Evolutionary conservation across 1,140 invertebrate species (phyloP).

Genomic region (Scaptomyza pallida): DNA sequence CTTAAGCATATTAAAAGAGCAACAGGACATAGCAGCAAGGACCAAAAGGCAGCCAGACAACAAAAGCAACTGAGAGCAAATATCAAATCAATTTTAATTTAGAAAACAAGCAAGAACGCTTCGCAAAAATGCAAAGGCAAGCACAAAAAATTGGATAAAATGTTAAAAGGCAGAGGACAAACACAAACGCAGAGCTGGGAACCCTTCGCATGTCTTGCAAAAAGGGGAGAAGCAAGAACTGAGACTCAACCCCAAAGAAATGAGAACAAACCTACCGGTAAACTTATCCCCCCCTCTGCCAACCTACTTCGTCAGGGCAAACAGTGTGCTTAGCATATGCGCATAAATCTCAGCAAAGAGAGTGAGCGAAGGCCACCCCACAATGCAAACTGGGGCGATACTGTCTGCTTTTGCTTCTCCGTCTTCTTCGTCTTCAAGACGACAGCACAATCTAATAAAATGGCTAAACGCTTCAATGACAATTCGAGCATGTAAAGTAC

Average conservation of each 20-base stretch:
- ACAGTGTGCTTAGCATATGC: slow-evolving; percentile 75
- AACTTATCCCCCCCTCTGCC: not conserved
- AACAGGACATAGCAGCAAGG: slow-evolving; percentile 14
- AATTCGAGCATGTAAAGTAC: slow-evolving; percentile 79
- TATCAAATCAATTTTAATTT: slow-evolving; percentile 83
- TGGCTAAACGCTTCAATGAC: slow-evolving; percentile 82
- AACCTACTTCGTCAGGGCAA: slow-evolving; percentile 8
- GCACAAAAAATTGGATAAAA: slow-evolving; percentile 42
- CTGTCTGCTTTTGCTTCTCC: too few relatives aligned
- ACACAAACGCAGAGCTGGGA: slow-evolving; percentile 14
- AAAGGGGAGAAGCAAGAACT: slow-evolving; percentile 5
- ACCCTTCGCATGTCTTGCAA: slow-evolving; percentile 39
- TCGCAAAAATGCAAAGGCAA: slow-evolving; percentile 66
- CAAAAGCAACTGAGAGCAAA: slow-evolving; percentile 56
- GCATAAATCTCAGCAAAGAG: slow-evolving; percentile 71
- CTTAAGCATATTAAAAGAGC: slow-evolving; percentile 52
- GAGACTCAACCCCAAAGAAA: slow-evolving; percentile 51
- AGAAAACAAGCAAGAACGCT: slow-evolving; percentile 64
- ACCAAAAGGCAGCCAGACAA: slow-evolving; percentile 16
- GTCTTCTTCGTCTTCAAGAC: slow-evolving; percentile 47
- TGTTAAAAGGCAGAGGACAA: slow-evolving; percentile 3
- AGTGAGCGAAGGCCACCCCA: not conserved
- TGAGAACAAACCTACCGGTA: slow-evolving; percentile 17
- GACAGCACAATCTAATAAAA: slow-evolving; percentile 78
- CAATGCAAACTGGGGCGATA: slow-evolving; percentile 43